Conservation (phyloP, 2,888 invertebrate genomes). For the Notodonta ziczac region DNA sequence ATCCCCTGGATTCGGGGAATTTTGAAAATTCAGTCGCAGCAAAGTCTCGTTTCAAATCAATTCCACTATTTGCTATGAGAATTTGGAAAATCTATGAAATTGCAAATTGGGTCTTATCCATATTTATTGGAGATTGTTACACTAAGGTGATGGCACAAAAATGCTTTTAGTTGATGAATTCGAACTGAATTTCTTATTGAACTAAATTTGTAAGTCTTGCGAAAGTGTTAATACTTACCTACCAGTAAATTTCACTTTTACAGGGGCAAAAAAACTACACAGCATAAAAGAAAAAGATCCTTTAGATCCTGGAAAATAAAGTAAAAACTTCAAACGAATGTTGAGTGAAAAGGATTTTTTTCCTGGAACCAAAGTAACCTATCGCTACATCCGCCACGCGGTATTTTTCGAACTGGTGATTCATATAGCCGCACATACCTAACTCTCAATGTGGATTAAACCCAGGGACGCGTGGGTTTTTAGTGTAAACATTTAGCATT, state of each 20-base stretch:
- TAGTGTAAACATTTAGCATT: constrained; percentile 22
- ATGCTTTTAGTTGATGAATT: too few relatives aligned
- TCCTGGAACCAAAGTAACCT: neutral
- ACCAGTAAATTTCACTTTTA: too few relatives aligned
- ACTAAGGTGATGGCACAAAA: too few relatives aligned
- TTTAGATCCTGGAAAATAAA: too few relatives aligned
- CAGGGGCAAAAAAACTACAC: too few relatives aligned
- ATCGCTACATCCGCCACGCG: neutral
- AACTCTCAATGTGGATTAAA: constrained; percentile 20
- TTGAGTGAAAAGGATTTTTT: neutral
- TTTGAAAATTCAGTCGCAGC: constrained; percentile 34
- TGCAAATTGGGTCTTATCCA: too few relatives aligned
- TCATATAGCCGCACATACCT: constrained; percentile 23
- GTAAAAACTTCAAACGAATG: neutral
- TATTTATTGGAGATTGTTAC: too few relatives aligned
- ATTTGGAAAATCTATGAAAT: too few relatives aligned
- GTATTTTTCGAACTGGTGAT: constrained; percentile 27
- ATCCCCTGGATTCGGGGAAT: constrained; percentile 35
- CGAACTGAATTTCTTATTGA: too few relatives aligned
- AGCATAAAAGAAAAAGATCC: too few relatives aligned
- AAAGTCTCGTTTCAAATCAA: constrained; percentile 32
- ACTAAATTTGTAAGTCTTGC: too few relatives aligned
- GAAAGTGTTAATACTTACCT: too few relatives aligned
- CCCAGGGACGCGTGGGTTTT: constrained; percentile 16
- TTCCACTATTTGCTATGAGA: neutral